Evolutionary conservation across 2,113 vertebrate genomes (phyloP), one percentile per base, ranked within the genome.

Genomic region (Psittacara wagleri): DNA sequence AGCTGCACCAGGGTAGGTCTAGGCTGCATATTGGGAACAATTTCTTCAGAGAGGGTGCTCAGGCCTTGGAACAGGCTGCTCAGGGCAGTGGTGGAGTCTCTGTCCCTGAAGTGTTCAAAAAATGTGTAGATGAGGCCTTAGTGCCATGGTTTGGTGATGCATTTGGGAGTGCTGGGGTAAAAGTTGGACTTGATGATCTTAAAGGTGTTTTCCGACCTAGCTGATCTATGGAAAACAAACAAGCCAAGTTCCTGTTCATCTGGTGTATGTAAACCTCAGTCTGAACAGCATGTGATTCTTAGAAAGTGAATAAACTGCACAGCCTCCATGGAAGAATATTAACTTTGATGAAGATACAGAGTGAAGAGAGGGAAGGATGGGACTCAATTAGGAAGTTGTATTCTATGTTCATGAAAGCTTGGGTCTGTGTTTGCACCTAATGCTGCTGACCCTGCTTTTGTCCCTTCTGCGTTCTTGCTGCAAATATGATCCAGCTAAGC

Each of bases 401-500:
- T 25, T 33, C n/a, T 22, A 25, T 17, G 2, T 59, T 61, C 49
- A 17, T 11, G 55, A 69, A 20, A 75, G 17, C 43, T 20, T 0
- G 4, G 48, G 22, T 24, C 2, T 27, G 49, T 35, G 25, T 46
- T 29, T 54, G 22, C 6, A 8, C 68, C 15, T 17, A 10, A 3
- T 15, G 18, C 24, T 46, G 1, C 82, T 59, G 70, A 48, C 7
- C 37, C 15, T 4, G 1, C 62, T 55, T 67, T 4, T 35, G n/a
- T 22, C 29, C 7, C 22, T 37, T 39, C 43, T 25, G 7, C 10
- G 19, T 14, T 70, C 69, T 23, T 57, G 43, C 43, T 64, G 70
- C 0, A 0, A 44, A 18, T 5, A 3, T 7, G 28, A 9, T 23
- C 25, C n/a, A 31, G 62, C 62, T 22, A 28, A 43, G 51, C 31